Conservation (phyloP, 2,888 invertebrate genomes). For the Yponomeuta evonymella region DNA sequence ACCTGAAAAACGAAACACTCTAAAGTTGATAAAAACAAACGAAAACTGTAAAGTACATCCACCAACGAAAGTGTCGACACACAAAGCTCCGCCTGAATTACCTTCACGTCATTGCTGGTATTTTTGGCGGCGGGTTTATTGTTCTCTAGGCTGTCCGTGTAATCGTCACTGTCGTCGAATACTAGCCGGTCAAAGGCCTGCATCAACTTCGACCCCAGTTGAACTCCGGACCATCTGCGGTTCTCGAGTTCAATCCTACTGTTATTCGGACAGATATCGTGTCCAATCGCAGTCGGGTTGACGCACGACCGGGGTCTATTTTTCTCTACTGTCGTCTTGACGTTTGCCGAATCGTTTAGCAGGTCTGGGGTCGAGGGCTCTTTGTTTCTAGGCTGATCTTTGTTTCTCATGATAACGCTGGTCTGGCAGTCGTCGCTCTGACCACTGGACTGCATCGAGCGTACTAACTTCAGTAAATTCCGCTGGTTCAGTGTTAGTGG, state of each 20-base stretch:
- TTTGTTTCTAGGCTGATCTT: constrained; percentile 59
- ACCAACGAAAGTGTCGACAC: constrained; percentile 26
- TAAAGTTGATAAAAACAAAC: not conserved
- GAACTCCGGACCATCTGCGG: constrained; percentile 85
- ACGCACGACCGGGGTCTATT: constrained; percentile 83
- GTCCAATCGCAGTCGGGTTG: constrained; percentile 69
- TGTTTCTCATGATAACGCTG: constrained; percentile 71
- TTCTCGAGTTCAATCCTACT: constrained; percentile 70
- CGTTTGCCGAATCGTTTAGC: constrained; percentile 72
- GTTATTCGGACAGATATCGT: constrained; percentile 68
- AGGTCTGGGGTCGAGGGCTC: constrained; percentile 77
- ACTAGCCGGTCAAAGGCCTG: constrained; percentile 83
- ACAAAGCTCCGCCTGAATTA: constrained; percentile 50
- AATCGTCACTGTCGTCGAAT: constrained; percentile 81
- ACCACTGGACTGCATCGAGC: constrained; percentile 75
- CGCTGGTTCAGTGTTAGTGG: constrained; percentile 76
- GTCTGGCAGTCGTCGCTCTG: constrained; percentile 71
- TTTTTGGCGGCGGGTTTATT: constrained; percentile 63
- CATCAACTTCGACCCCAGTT: constrained; percentile 81
- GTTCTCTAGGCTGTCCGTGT: constrained; percentile 84
- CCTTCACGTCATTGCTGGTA: constrained; percentile 72
- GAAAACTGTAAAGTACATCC: constrained; percentile 28
- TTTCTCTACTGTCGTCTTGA: constrained; percentile 69
- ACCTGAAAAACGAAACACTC: constrained; percentile 31
- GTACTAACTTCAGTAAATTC: constrained; percentile 75